phyloP scores from a whole-genome alignment of 2,113 vertebrate species.

The Takifugu flavidus region DNA sequence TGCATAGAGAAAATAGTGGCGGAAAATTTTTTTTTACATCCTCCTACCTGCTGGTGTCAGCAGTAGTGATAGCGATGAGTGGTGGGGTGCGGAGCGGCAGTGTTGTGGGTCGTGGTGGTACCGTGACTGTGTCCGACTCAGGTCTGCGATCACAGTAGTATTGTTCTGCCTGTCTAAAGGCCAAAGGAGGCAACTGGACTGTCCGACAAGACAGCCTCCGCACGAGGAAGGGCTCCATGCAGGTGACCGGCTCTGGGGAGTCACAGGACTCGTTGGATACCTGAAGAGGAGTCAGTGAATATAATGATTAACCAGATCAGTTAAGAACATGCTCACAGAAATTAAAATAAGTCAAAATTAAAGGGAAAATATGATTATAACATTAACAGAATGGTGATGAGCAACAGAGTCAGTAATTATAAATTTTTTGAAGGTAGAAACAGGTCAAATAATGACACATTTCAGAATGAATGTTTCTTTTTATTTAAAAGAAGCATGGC shows the following conservation, averaged over 20 bases:
- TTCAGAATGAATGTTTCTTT: no score
- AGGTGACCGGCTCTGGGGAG: constrained; percentile 78
- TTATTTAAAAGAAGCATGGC: no score
- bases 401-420: no score
- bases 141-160: constrained; percentile 82
- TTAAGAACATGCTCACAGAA: neutral
- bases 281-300: constrained; percentile 52
- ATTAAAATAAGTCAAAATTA: neutral
- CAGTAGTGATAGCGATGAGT: constrained; percentile 90
- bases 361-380: neutral
- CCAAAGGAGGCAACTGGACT: constrained; percentile 88
- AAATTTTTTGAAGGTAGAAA: no score
- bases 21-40: neutral
- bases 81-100: constrained; percentile 87
- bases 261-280: constrained; percentile 82
- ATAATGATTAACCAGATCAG: neutral
- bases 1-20: neutral
- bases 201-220: constrained; percentile 86
- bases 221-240: constrained; percentile 85
- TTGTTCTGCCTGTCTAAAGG: constrained; percentile 91
- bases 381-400: neutral
- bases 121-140: constrained; percentile 75
- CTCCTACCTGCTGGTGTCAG: constrained; percentile 85
- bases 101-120: constrained; percentile 81
- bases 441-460: no score